A percentile compares a stretch with the other conserved stretches of the same genome.
Conservation (phyloP, 2,113 vertebrate genomes). For the Hyaena hyaena region DNA sequence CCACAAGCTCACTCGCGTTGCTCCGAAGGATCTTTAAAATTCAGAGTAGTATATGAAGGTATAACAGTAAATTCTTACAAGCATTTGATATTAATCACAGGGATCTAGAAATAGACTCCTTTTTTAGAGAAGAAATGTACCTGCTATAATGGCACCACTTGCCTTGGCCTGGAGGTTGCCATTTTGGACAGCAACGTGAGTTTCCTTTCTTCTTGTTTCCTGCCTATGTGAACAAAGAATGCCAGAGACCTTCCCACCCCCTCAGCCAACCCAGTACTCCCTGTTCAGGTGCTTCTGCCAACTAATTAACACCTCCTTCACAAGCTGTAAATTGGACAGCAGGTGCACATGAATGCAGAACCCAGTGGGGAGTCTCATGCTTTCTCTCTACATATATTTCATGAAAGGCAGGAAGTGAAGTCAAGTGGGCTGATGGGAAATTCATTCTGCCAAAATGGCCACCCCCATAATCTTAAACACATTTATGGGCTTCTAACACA, state of each 20-base stretch:
- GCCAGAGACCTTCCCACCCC: slow-evolving; percentile 80
- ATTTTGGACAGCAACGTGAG: slow-evolving; percentile 72
- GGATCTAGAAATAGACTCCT: slow-evolving; percentile 56
- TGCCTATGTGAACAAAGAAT: slow-evolving; percentile 67
- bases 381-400: slow-evolving; percentile 63
- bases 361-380: slow-evolving; percentile 71
- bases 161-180: slow-evolving; percentile 68
- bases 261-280: slow-evolving; percentile 73
- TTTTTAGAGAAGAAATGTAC: slow-evolving; percentile 27
- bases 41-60: slow-evolving; percentile 19
- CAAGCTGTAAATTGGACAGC: slow-evolving; percentile 80
- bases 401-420: slow-evolving; percentile 75
- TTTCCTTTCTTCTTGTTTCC: slow-evolving; percentile 63
- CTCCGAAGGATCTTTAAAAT: slow-evolving; percentile 36
- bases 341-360: slow-evolving; percentile 71
- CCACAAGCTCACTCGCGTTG: background rate
- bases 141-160: slow-evolving; percentile 40
- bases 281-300: slow-evolving; percentile 81
- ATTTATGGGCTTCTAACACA: slow-evolving; percentile 42
- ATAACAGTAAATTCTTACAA: slow-evolving; percentile 26
- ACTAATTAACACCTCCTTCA: slow-evolving; percentile 83
- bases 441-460: slow-evolving; percentile 73
- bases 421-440: slow-evolving; percentile 74
- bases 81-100: slow-evolving; percentile 31
- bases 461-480: slow-evolving; percentile 65